These are phyloP conservation scores for Salpingus planirostris DNA, from an alignment of 2,888 invertebrate species.

Conservation along the genomic window DNA sequence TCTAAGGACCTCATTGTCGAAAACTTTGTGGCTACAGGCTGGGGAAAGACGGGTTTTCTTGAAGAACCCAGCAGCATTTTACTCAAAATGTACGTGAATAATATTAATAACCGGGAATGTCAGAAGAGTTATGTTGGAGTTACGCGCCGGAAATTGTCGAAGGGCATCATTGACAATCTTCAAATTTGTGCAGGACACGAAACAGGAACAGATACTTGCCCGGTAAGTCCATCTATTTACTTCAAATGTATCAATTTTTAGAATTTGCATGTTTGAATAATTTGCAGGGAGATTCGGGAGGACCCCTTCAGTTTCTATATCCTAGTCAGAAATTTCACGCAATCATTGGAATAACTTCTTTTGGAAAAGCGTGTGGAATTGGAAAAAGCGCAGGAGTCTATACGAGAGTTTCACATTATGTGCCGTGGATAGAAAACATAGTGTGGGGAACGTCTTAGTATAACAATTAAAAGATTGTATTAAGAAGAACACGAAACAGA, in stretches of 20 bases:
- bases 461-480: too few relatives aligned
- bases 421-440: slow-evolving; percentile 45
- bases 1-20: slow-evolving; percentile 21
- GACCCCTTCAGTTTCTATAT: slow-evolving; percentile 40
- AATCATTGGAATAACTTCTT: slow-evolving; percentile 34
- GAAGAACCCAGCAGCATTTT: slow-evolving; percentile 28
- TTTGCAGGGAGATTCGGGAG: slow-evolving; percentile 50
- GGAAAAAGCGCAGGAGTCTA: slow-evolving; percentile 9
- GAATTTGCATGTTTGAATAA: too few relatives aligned
- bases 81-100: slow-evolving; percentile 34
- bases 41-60: slow-evolving; percentile 32
- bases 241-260: too few relatives aligned
- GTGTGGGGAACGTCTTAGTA: slow-evolving; percentile 36
- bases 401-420: slow-evolving; percentile 1
- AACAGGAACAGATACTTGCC: slow-evolving; percentile 24
- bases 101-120: slow-evolving; percentile 9
- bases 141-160: slow-evolving; percentile 5
- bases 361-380: slow-evolving; percentile 30
- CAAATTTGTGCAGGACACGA: slow-evolving; percentile 25
- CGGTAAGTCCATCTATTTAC: slow-evolving; percentile 17
- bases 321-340: not conserved
- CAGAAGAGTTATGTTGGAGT: slow-evolving; percentile 4
- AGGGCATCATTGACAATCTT: slow-evolving; percentile 17
- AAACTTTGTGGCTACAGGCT: slow-evolving; percentile 43
- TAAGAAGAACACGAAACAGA: too few relatives aligned